These are phyloP conservation scores for Molorchus minor DNA, from an alignment of 2,888 invertebrate species.

Conservation along the genomic window DNA sequence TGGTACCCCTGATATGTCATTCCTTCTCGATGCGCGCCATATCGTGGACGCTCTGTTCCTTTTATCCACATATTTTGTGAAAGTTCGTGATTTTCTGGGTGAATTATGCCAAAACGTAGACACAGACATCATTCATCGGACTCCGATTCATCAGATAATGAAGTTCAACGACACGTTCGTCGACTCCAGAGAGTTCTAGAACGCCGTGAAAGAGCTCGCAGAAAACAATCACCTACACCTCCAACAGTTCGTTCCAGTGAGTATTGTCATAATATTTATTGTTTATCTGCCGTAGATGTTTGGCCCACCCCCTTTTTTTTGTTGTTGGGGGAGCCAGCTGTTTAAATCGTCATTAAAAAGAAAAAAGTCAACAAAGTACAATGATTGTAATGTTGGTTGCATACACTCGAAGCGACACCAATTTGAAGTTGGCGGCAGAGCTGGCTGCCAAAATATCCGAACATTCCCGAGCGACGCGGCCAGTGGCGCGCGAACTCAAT, in stretches of 20 bases:
- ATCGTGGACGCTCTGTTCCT: neutral
- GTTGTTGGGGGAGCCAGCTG: neutral
- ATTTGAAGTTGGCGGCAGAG: too few species aligned
- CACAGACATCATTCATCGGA: constrained; percentile 1
- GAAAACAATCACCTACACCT: constrained; percentile 1
- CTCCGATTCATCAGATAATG: constrained; percentile 1
- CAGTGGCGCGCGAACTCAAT: too few species aligned
- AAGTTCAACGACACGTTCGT: neutral
- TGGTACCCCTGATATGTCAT: constrained; percentile 2
- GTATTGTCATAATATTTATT: neutral
- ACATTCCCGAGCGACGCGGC: too few species aligned
- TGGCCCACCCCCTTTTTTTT: neutral
- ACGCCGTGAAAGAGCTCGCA: neutral
- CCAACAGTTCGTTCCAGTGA: constrained; percentile 1
- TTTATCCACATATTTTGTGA: neutral
- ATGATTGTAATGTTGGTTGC: constrained; percentile 1
- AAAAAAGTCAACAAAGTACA: too few species aligned
- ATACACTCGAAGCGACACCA: neutral
- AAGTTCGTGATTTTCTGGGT: neutral
- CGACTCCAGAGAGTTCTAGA: neutral
- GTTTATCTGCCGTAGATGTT: constrained; percentile 7
- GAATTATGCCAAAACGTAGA: constrained; percentile 1
- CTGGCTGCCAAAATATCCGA: too few species aligned
- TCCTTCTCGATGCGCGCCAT: constrained; percentile 2
- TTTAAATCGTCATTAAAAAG: neutral